Evolutionary conservation across 2,888 invertebrate species (phyloP), one percentile per base, ranked within the genome.

Genomic region (Dryomyza anilis): DNA sequence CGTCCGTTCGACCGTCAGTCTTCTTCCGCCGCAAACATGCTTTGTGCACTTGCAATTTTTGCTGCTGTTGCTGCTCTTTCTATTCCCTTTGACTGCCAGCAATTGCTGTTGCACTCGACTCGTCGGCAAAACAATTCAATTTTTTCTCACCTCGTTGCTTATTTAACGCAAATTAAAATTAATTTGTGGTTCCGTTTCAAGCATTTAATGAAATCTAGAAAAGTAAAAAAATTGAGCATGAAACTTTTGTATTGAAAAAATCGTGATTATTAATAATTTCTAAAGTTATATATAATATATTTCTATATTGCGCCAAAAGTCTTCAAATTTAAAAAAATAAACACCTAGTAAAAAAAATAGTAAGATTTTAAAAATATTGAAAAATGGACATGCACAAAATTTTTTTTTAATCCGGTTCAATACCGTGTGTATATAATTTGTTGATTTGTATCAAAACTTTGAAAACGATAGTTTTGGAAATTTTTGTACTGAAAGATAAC

Each of bases 121-220:
- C n/a, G n/a, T n/a, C n/a, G n/a, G 48, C 48, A 23, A 30, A 60
- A 48, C 33, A 57, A 60, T 30, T 19, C 23, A 56, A 62, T 53
- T 66, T 69, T 71, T 71, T 71, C 71, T 70, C 72, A 71, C 71
- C 70, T 70, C 71, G 70, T 70, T 71, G 70, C 68, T 69, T 69
- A 69, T 72, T 72, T 72, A 72, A 71, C 70, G 71, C 72, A 70
- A 71, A 71, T 72, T 72, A 72, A 72, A 72, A 72, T 72, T 61
- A 72, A 72, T 72, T 71, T 71, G 69, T 68, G 68, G 71, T 71
- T 72, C 69, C 71, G 70, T 72, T 72, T 71, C 62, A 52, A 45
- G 21, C 14, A n/a, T n/a, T n/a, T n/a, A n/a, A n/a, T n/a, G n/a
- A n/a, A n/a, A n/a, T n/a, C n/a, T n/a, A n/a, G n/a, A n/a, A n/a